Evolutionary conservation across 2,888 invertebrate genomes (phyloP).

Genomic region (Monopis laevigella): DNA sequence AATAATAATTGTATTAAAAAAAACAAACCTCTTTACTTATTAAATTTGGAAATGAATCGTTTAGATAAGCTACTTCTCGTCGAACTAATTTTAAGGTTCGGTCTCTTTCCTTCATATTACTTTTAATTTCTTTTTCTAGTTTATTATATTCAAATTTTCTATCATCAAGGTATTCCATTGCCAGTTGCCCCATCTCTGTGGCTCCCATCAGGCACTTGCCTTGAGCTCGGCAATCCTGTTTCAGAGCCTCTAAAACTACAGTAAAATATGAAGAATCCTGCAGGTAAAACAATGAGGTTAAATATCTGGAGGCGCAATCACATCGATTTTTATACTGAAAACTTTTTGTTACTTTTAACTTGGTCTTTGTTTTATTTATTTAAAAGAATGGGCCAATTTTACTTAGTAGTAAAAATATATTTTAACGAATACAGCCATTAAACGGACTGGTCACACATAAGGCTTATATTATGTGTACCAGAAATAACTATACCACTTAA

Average conservation of each 20-base stretch:
- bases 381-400: too few relatives aligned
- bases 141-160: conserved; percentile 68
- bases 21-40: conserved; percentile 59
- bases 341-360: too few relatives aligned
- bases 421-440: too few relatives aligned
- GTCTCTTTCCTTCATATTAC: conserved; percentile 70
- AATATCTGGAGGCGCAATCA: too few relatives aligned
- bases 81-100: conserved; percentile 62
- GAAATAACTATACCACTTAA: too few relatives aligned
- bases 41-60: conserved; percentile 51
- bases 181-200: conserved; percentile 73
- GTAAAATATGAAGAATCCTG: conserved; percentile 74
- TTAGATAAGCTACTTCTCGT: conserved; percentile 47
- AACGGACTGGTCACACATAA: too few relatives aligned
- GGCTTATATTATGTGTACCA: too few relatives aligned
- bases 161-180: conserved; percentile 73
- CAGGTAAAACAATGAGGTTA: too few relatives aligned
- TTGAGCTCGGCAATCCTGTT: conserved; percentile 67
- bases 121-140: conserved; percentile 67
- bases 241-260: conserved; percentile 66
- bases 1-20: too few relatives aligned
- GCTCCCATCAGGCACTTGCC: conserved; percentile 70
- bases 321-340: too few relatives aligned
- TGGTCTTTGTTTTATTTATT: too few relatives aligned
- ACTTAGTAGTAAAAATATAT: too few relatives aligned